Base-by-base conservation (phyloP, 2,113 vertebrate genomes). In the Mesoclemmys tuberculata region DNA sequence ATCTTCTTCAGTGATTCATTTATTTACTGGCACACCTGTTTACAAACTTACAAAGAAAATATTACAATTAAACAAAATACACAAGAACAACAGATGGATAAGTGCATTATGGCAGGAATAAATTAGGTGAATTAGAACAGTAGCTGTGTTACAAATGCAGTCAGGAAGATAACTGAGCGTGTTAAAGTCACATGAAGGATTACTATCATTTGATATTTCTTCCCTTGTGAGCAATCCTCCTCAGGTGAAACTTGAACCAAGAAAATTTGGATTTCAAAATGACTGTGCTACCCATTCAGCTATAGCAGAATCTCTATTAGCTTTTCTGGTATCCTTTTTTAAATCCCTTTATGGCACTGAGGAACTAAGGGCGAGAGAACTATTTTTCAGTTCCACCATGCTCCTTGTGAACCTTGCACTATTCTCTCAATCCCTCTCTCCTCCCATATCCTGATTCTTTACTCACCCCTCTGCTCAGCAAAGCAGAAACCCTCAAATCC, bases 81-180 rank as follows among this genome's bases (percentile, higher is more conserved):
- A 64, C 84, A 85, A 92, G 91, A 94, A 91, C 64, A 90, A 24
- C 74, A 94, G 78, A 94, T 52, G 71, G 87, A 6, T 90, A 93
- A 92, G 38, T 48, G 49, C 44, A 26, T 22, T 78, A 80, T 78
- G 49, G 81, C 68, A 77, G 46, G 88, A 96, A 96, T 97, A 93
- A 87, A 96, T 94, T 35, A 86, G 80, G 71, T 82, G 87, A 94
- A 93, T 13, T 93, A 90, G 94, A 96, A 93, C 51, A 97, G 77
- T 68, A 93, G 56, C 61, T 55, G 82, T 93, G 88, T 94, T 93
- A 91, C 88, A 93, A 84, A 44, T 84, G 90, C 88, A 93, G 80
- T 85, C 93, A 94, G 89, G 88, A 87, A 96, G 84, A 89, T 89
- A 93, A 93, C 88, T 55, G 68, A 87, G 88, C 85, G 52, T 56